These are phyloP conservation scores for Trachymyrmex septentrionalis DNA, from an alignment of 1,140 invertebrate genomes.

Conservation along the genomic window DNA sequence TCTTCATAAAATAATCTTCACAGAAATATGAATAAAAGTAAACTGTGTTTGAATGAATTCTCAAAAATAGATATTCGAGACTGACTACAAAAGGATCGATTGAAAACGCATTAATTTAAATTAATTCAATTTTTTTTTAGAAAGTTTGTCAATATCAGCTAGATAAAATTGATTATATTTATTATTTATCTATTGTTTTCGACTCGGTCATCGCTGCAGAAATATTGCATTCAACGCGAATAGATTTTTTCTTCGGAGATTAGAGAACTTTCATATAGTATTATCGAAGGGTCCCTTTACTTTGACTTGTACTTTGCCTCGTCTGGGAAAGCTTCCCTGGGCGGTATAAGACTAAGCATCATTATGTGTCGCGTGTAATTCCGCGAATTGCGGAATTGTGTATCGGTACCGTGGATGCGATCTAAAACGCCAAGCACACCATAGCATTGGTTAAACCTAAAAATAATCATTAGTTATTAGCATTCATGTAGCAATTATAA, in stretches of 20 bases:
- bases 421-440: slow-evolving; percentile 95
- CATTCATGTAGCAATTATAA: neutral
- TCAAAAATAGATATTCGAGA: neutral
- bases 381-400: slow-evolving; percentile 91
- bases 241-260: slow-evolving; percentile 9
- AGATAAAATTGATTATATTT: slow-evolving; percentile 19
- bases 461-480: slow-evolving; percentile 62
- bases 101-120: neutral
- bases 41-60: neutral
- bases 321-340: slow-evolving; percentile 92
- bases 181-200: neutral
- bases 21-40: neutral
- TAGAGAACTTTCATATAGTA: slow-evolving; percentile 26
- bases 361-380: slow-evolving; percentile 92
- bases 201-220: neutral
- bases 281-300: slow-evolving; percentile 63
- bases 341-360: slow-evolving; percentile 92
- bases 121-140: slow-evolving; percentile 5
- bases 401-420: slow-evolving; percentile 94
- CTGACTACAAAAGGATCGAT: neutral
- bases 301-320: slow-evolving; percentile 84
- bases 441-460: slow-evolving; percentile 94
- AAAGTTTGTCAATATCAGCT: neutral
- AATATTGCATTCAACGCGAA: slow-evolving; percentile 36
- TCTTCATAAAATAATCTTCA: neutral